These are phyloP conservation scores for Ctenopoma multispine DNA, from an alignment of 2,797 vertebrate species.

Conservation along the genomic window DNA sequence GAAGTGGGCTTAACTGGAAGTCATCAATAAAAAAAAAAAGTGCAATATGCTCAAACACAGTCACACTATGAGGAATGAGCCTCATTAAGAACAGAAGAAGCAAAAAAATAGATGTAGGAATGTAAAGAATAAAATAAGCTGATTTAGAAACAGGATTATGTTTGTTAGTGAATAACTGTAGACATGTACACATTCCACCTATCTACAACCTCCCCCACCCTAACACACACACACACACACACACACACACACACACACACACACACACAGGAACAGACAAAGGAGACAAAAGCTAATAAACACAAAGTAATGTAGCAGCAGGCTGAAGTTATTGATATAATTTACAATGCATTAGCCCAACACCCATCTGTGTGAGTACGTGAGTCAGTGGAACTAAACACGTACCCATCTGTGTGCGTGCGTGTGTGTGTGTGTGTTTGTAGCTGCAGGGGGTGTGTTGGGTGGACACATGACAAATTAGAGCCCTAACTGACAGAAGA, in stretches of 20 bases:
- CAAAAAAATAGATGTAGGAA: constrained; percentile 8
- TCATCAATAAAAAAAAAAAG: constrained; percentile 72
- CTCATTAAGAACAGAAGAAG: constrained; percentile 62
- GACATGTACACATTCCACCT: neutral
- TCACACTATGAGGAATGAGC: constrained; percentile 56
- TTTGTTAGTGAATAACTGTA: constrained; percentile 26
- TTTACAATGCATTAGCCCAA: constrained; percentile 73
- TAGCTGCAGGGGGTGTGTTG: constrained; percentile 39
- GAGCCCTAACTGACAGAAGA: constrained; percentile 57
- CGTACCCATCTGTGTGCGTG: constrained; percentile 61
- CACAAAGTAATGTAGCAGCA: constrained; percentile 46
- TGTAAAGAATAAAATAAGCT: constrained; percentile 30
- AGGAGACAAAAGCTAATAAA: constrained; percentile 51
- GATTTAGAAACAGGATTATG: constrained; percentile 15
- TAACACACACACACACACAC: constrained; percentile 22
- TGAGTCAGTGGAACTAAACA: constrained; percentile 42
- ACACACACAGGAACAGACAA: too few species aligned
- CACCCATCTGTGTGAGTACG: constrained; percentile 58
- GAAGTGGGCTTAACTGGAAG: constrained; percentile 68
- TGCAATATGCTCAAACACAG: constrained; percentile 52
- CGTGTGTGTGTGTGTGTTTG: constrained; percentile 30
- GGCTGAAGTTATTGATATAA: constrained; percentile 67
- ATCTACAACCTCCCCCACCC: constrained; percentile 8
- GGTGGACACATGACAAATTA: constrained; percentile 72
- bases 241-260: too few species aligned